Evolutionary conservation across 2,888 invertebrate species (phyloP).

Genomic region (Napeogenes sylphis): DNA sequence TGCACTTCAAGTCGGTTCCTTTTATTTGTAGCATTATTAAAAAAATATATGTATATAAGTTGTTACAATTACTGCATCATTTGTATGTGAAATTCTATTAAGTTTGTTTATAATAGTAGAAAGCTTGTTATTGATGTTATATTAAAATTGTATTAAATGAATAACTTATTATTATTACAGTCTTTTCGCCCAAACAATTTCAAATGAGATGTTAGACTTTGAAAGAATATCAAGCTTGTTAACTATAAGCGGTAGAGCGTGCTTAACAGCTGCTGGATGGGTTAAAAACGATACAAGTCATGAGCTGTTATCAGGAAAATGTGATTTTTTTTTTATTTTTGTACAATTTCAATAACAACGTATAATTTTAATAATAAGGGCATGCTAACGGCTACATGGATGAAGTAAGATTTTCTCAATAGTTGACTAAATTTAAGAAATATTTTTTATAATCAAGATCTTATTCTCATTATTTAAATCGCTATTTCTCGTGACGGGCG

Average conservation of each 20-base stretch:
- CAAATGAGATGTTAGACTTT: slow-evolving; percentile 44
- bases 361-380: too few species aligned
- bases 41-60: too few species aligned
- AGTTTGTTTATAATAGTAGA: too few species aligned
- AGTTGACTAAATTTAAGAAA: too few species aligned
- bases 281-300: slow-evolving; percentile 37
- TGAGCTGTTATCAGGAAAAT: slow-evolving; percentile 8
- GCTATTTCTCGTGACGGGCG: slow-evolving; percentile 22
- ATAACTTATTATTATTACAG: too few species aligned
- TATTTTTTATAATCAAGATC: background rate
- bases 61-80: too few species aligned
- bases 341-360: background rate
- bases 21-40: too few species aligned
- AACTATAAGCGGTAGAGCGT: slow-evolving; percentile 60
- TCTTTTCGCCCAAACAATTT: slow-evolving; percentile 15
- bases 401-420: too few species aligned
- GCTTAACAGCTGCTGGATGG: slow-evolving; percentile 49
- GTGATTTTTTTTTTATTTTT: background rate
- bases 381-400: too few species aligned
- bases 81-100: too few species aligned
- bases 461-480: slow-evolving; percentile 1
- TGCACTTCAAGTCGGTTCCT: slow-evolving; percentile 3
- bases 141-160: too few species aligned
- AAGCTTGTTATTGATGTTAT: too few species aligned
- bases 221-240: slow-evolving; percentile 59